These are phyloP conservation scores for Smittia aterrima DNA, from an alignment of 2,888 invertebrate genomes.

Conservation along the genomic window DNA sequence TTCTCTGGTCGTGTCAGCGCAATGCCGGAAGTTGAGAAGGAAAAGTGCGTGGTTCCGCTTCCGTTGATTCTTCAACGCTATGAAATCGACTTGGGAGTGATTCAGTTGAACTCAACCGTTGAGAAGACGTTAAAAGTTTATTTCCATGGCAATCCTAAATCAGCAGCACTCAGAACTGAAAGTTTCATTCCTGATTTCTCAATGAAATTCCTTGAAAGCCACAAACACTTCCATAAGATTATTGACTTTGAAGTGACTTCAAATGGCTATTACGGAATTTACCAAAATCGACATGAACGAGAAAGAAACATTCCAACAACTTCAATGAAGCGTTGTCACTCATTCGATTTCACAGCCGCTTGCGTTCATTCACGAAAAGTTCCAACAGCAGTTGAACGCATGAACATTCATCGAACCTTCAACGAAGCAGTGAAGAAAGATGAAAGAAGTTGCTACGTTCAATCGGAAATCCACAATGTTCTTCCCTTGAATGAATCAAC, in stretches of 20 bases:
- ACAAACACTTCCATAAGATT: too few species aligned
- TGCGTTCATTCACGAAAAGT: slow-evolving; percentile 8
- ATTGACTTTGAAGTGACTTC: neutral
- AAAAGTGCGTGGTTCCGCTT: neutral
- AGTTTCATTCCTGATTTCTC: slow-evolving; percentile 3
- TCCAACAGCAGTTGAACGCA: neutral
- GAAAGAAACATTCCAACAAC: too few species aligned
- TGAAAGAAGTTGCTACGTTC: neutral
- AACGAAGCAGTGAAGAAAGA: slow-evolving; percentile 1
- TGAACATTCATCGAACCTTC: neutral
- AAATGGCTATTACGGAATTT: neutral
- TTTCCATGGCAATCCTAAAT: neutral
- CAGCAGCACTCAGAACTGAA: neutral
- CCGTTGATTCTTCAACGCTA: neutral
- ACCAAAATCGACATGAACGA: neutral
- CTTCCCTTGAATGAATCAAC: neutral
- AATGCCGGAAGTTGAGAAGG: too few species aligned
- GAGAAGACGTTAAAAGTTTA: neutral
- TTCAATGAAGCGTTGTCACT: slow-evolving; percentile 20
- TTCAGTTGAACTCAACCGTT: neutral
- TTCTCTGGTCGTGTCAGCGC: neutral
- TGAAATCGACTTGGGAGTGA: neutral
- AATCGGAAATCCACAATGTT: neutral
- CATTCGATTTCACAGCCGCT: slow-evolving; percentile 26
- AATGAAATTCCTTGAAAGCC: neutral